Conservation (phyloP, 2,113 vertebrate species). For the Carassius carassius region DNA sequence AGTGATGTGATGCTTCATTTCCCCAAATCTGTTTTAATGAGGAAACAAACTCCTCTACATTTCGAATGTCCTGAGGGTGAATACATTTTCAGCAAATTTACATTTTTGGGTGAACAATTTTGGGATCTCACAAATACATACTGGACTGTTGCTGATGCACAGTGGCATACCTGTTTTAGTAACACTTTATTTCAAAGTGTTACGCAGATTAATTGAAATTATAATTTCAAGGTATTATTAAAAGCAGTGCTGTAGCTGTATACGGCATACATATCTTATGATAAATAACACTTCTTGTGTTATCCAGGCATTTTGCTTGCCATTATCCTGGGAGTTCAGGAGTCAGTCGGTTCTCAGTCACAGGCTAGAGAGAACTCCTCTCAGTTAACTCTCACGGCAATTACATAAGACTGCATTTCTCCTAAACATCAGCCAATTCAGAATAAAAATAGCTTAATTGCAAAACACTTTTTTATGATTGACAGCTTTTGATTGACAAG, state of each 20-base stretch:
- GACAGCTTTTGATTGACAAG: slow-evolving; percentile 80
- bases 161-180: neutral
- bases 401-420: slow-evolving; percentile 78
- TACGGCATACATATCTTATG: neutral
- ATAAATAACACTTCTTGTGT: slow-evolving; percentile 2
- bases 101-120: neutral
- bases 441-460: slow-evolving; percentile 79
- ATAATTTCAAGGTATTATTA: neutral
- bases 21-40: too few relatives aligned
- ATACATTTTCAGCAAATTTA: too few relatives aligned
- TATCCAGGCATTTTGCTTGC: neutral
- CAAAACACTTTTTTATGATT: slow-evolving; percentile 65
- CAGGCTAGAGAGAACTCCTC: slow-evolving; percentile 66
- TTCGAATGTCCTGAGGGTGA: too few relatives aligned
- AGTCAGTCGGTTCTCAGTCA: slow-evolving; percentile 53
- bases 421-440: slow-evolving; percentile 75
- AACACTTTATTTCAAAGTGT: neutral
- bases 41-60: too few relatives aligned
- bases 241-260: neutral
- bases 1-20: too few relatives aligned
- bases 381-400: slow-evolving; percentile 77
- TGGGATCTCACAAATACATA: neutral
- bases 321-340: slow-evolving; percentile 6
- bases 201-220: neutral
- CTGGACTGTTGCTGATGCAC: neutral